Evolutionary conservation across 2,113 vertebrate species (phyloP), one percentile per base, ranked within the genome.

Genomic region (Nibea coibor): DNA sequence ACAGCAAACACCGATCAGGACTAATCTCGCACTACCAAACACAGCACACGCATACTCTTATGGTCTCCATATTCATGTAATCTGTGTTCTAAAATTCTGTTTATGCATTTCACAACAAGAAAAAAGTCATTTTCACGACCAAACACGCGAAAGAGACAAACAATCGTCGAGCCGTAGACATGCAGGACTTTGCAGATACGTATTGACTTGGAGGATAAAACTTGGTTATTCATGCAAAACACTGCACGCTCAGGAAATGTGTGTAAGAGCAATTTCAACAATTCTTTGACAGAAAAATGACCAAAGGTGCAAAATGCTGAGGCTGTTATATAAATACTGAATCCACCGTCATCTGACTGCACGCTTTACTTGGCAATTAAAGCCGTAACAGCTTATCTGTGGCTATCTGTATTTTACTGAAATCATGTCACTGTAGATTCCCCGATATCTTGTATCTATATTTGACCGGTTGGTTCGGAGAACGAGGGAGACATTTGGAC

Each of bases 401-500:
- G 88, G 72, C 86, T 83, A 61, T 68, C 87, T 92, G 79, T 62
- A 0, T 84, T 92, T 92, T 83, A 92, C 93, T 54, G 90, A 92
- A 85, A 78, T 80, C 80, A 50, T 57, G 68, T 90, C 83, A 89
- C 89, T 88, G 87, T 86, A 91, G 86, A 90, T 80, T 84, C 84
- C 75, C 80, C 5, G 50, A 61, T 91, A 93, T 81, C 77, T 81
- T 91, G 90, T 93, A 78, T 92, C 89, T 88, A 92, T 91, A 92
- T 93, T 93, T 92, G 92, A 93, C 79, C 82, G 89, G 93, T 92
- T 88, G 90, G 89, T 94, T 81, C 85, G 70, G 51, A 84, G 95
- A 95, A 95, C 91, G 94, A 94, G 93, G 90, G 91, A 94, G 93
- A 97, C 96, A 95, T 96, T 96, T 94, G 96, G 95, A 97, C 94